Evolutionary conservation across 2,113 vertebrate species (phyloP).

Genomic region (Zosterops borbonicus): DNA sequence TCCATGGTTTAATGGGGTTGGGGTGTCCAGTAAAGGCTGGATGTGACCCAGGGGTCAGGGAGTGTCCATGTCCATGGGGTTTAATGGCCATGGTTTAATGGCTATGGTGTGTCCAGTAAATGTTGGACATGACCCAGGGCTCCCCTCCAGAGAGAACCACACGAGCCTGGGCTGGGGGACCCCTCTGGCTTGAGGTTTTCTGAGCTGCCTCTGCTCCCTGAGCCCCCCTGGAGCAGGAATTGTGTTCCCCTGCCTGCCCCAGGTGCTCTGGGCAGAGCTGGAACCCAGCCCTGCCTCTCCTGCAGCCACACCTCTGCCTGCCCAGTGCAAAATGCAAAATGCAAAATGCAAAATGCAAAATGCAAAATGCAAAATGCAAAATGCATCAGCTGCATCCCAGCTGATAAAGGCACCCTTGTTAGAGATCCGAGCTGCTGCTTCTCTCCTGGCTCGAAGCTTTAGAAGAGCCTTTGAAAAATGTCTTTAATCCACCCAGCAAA

Average conservation of each 20-base stretch:
- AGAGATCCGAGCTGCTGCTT: background rate
- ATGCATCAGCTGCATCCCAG: background rate
- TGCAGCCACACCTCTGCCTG: background rate
- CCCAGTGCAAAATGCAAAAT: background rate
- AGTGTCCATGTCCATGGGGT: no score
- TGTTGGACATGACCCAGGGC: accelerated
- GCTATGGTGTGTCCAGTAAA: no score
- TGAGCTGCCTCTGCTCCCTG: accelerated
- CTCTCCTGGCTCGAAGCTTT: background rate
- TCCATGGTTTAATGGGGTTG: no score
- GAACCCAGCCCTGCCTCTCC: accelerated
- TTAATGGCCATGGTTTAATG: no score
- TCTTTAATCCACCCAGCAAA: background rate
- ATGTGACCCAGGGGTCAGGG: accelerated
- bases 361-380: no score
- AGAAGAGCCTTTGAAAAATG: background rate
- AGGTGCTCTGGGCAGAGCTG: accelerated
- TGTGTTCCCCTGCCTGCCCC: background rate
- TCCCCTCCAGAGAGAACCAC: accelerated
- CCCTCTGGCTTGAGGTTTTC: accelerated
- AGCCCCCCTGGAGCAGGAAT: accelerated
- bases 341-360: no score
- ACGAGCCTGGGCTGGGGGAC: accelerated
- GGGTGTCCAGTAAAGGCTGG: accelerated
- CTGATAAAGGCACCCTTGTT: background rate